Evolutionary conservation across 2,113 vertebrate genomes (phyloP), one percentile per base, ranked within the genome.

Genomic region (Apteryx mantelli): DNA sequence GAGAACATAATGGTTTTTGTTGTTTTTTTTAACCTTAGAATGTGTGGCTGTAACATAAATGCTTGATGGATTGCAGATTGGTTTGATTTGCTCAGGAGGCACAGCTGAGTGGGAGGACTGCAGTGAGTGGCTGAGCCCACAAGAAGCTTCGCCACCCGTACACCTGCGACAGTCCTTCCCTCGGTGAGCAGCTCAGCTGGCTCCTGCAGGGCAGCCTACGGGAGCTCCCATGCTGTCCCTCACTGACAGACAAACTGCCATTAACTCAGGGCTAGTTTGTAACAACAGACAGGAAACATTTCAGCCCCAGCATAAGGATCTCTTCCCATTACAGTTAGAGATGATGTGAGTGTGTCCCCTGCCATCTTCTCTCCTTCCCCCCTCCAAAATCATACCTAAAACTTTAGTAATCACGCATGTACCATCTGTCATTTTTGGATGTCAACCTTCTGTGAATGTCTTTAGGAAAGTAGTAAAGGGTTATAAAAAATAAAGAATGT

Each of bases 291-390:
- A 52, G 60, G 34, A 82, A 60, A 30, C 0, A 86, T 64, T 75
- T 61, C 50, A 65, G 13, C 17, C 34, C 25, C 15, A 5, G 48
- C 30, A 2, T 32, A 60, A 75, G 30, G 38, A 13, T 38, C 1
- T 1, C 2, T 74, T 34, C 30, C 20, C 0, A 0, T 25, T 73
- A 5, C 16, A 63, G 15, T 18, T 18, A 13, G 63, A 74, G 24
- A 6, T 20, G 16, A 16, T 2, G 3, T 13, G 10, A 38, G 25
- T 21, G 5, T 0, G 0, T 53, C 13, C 7, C 32, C 22, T 83
- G 5, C 36, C 7, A 34, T 19, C 6, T 77, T n/a, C 74, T 20
- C 16, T 74, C 38, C 14, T 77, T 58, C n/a, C 13, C 13, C 52
- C 2, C 1, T 5, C 17, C 11, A 42, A 86, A 88, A n/a, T 32